phyloP scores from a whole-genome alignment of 1,140 invertebrate genomes.

The Araneus ventricosus region DNA sequence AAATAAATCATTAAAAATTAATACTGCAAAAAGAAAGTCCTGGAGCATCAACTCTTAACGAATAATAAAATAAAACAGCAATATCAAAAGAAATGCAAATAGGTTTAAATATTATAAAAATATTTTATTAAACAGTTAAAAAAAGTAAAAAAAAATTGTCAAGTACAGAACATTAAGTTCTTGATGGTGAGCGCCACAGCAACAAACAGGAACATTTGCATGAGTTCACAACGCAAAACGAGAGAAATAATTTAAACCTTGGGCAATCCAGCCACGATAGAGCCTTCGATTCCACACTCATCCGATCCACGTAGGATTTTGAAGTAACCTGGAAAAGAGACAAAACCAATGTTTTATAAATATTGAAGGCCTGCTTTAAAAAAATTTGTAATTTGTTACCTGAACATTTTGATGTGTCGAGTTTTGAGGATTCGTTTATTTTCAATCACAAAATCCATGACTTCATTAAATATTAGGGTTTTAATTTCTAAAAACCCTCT shows the following conservation, averaged over 20 bases:
- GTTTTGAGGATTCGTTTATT: too few relatives aligned
- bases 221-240: not conserved
- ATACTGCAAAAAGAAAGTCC: too few relatives aligned
- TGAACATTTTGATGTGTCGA: too few relatives aligned
- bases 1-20: too few relatives aligned
- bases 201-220: not conserved
- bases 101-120: not conserved
- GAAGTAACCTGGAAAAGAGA: slow-evolving; percentile 86
- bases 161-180: not conserved
- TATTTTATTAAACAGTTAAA: slow-evolving; percentile 5
- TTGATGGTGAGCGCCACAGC: not conserved
- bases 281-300: slow-evolving; percentile 92
- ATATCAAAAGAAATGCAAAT: not conserved
- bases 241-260: slow-evolving; percentile 15
- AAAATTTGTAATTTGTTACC: too few relatives aligned
- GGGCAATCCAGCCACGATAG: slow-evolving; percentile 87
- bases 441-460: too few relatives aligned
- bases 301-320: slow-evolving; percentile 92
- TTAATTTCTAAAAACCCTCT: too few relatives aligned
- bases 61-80: too few relatives aligned
- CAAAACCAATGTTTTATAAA: not conserved
- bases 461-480: too few relatives aligned
- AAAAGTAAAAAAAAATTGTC: not conserved
- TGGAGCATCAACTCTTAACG: too few relatives aligned
- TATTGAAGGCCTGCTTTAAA: not conserved